Conservation (phyloP, 2,888 invertebrate genomes). For the Dasypogon diadema region DNA sequence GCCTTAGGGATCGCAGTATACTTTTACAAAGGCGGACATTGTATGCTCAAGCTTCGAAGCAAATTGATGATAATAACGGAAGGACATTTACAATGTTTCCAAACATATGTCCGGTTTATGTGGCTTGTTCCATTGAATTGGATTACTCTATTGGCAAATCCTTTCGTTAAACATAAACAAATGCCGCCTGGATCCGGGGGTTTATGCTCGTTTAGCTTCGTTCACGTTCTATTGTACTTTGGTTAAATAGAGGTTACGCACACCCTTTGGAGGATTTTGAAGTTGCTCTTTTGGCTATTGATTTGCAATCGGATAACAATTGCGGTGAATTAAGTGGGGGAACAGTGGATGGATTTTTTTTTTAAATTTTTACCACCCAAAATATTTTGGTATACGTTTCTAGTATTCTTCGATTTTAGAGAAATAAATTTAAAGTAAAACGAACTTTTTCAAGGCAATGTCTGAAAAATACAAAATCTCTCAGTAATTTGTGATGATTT, state of each 20-base stretch:
- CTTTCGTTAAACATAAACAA: constrained; percentile 44
- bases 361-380: background rate
- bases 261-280: constrained; percentile 9
- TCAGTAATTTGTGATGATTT: too few species aligned
- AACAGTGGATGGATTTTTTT: background rate
- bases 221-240: constrained; percentile 34
- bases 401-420: too few species aligned
- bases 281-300: constrained; percentile 15
- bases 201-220: constrained; percentile 33
- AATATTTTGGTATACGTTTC: background rate
- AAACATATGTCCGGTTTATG: constrained; percentile 43
- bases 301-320: constrained; percentile 18
- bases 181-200: constrained; percentile 7
- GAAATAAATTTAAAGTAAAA: too few species aligned
- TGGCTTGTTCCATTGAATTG: constrained; percentile 26
- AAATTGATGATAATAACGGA: constrained; percentile 40
- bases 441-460: too few species aligned
- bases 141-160: constrained; percentile 33
- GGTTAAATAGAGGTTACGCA: constrained; percentile 13
- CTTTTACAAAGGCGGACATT: background rate
- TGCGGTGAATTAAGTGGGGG: background rate
- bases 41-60: constrained; percentile 15
- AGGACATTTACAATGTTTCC: constrained; percentile 39
- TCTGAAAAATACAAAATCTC: too few species aligned
- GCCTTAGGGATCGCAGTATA: background rate